Percentiles rank a stretch among this genome's conserved stretches.
phyloP scores from a whole-genome alignment of 2,113 vertebrate species.

The Sinocyclocheilus maitianheensis region DNA sequence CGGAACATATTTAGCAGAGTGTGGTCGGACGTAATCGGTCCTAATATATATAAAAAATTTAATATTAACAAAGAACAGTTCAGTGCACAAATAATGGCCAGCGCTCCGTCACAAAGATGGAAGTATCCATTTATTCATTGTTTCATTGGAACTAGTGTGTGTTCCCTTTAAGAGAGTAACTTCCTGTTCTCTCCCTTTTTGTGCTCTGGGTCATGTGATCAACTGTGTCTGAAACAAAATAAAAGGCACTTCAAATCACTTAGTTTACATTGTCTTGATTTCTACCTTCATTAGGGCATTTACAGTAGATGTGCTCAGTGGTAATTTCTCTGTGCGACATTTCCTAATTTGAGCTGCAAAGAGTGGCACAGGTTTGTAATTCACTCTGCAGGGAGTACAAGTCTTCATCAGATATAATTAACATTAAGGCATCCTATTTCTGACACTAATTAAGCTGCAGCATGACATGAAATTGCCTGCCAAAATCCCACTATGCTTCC shows the following conservation, averaged over 20 bases:
- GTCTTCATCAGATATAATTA: too few species aligned
- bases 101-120: constrained; percentile 30
- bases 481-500: too few species aligned
- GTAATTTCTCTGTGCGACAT: too few species aligned
- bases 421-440: too few species aligned
- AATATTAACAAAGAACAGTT: constrained; percentile 49
- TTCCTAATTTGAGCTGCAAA: too few species aligned
- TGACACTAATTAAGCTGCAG: too few species aligned
- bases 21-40: background rate
- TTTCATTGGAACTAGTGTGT: constrained; percentile 36
- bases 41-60: constrained; percentile 54
- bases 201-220: constrained; percentile 71
- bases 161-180: constrained; percentile 41
- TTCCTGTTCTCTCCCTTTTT: constrained; percentile 55
- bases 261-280: constrained; percentile 28
- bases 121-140: constrained; percentile 42
- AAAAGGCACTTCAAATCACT: constrained; percentile 71
- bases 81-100: constrained; percentile 64
- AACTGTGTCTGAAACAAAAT: constrained; percentile 70
- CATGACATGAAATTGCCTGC: too few species aligned
- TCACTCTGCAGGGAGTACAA: too few species aligned
- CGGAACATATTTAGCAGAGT: background rate
- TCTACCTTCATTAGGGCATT: background rate
- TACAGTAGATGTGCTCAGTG: background rate
- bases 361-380: too few species aligned